Base-by-base conservation (phyloP, 2,888 invertebrate genomes). In the Hemithea aestivaria region DNA sequence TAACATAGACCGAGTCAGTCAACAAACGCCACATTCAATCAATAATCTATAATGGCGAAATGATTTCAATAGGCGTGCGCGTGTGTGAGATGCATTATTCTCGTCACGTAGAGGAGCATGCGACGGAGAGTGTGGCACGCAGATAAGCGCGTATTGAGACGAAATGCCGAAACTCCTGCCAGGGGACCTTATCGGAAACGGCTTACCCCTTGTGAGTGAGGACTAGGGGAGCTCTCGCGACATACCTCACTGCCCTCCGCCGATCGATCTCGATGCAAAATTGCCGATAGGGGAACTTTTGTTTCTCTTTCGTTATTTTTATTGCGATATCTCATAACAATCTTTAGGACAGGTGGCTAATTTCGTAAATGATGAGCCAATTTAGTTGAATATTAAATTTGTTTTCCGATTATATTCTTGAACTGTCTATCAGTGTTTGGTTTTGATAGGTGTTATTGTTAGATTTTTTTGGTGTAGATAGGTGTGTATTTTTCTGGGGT, bases 121-220 rank as follows among this genome's bases (percentile, higher is more conserved):
- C 70, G 80, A 74, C 16, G 16, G 16, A 2, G 16, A 16, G 72
- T 78, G 83, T 62, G 78, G 69, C 73, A 71, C 74, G 77, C 76
- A 80, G 84, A 83, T 82, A 83, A 77, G 80, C 73, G 68, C 16
- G 63, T 63, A 64, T 69, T 61, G 72, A 67, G 72, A 65, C 68
- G 55, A 66, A 67, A 75, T 73, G 55, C 72, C 75, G 65, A 69
- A 64, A 70, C 70, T 66, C 61, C 60, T 61, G 62, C 65, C 66
- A 51, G 72, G 77, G 80, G 80, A 81, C 69, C 84, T 87, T 87
- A 88, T 88, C 88, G 87, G 81, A 87, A 85, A 87, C 82, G 87
- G 87, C 87, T 88, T 88, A 87, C 77, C 82, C 83, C 77, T 74
- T 76, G 80, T 77, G 84, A 81, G 83, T 84, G 83, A 73, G 73